Evolutionary conservation across 2,797 vertebrate genomes (phyloP).

Genomic region (Telmatherina bonti): DNA sequence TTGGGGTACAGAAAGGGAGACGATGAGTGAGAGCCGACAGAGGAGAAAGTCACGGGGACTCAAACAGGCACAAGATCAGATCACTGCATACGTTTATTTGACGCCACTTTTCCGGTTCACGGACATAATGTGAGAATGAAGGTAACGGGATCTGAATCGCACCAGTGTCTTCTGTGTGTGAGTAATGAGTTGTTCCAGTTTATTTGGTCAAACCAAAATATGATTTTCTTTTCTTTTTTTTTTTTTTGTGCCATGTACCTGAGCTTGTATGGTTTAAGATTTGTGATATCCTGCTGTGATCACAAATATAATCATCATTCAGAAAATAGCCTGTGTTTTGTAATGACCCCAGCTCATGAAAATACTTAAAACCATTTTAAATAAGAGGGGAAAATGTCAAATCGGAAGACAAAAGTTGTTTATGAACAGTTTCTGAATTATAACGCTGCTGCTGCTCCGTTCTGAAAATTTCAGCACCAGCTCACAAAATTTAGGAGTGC

Average conservation of each 20-base stretch:
- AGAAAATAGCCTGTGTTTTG: background rate
- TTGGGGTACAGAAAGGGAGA: constrained; percentile 65
- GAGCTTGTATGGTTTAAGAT: background rate
- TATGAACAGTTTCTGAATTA: too few species aligned
- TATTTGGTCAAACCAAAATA: background rate
- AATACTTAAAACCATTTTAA: background rate
- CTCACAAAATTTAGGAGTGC: too few species aligned
- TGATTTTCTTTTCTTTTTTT: background rate
- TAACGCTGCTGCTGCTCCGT: too few species aligned
- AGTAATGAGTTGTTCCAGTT: constrained; percentile 43
- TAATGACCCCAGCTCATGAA: background rate
- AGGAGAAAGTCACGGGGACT: constrained; percentile 44
- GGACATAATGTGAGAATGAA: constrained; percentile 35
- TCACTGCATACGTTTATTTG: constrained; percentile 29
- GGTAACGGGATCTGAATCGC: constrained; percentile 31
- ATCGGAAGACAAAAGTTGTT: too few species aligned
- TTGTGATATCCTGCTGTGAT: background rate
- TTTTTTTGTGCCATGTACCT: constrained; percentile 1
- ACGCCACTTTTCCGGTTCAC: constrained; percentile 13
- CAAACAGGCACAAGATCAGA: constrained; percentile 48
- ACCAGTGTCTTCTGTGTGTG: constrained; percentile 36
- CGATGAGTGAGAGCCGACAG: constrained; percentile 57
- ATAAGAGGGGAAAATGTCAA: too few species aligned
- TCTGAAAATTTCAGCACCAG: too few species aligned
- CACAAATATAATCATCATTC: background rate